Conservation (phyloP, 2,797 vertebrate species). For the Chelmon rostratus region DNA sequence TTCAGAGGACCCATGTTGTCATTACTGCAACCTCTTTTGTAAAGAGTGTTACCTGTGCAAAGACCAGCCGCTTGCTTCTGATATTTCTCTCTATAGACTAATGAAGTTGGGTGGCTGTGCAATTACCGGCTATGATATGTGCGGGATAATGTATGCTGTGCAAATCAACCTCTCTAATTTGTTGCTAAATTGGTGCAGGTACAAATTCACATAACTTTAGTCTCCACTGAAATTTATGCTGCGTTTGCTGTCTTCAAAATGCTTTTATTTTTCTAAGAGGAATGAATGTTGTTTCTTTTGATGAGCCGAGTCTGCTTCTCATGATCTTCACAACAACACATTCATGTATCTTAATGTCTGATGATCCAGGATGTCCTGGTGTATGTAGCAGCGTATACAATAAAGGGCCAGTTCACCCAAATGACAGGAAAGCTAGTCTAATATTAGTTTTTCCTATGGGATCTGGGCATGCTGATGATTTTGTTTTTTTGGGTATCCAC, state of each 20-base stretch:
- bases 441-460: not conserved
- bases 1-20: constrained; percentile 65
- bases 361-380: too few relatives aligned
- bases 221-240: not conserved
- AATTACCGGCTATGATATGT: constrained; percentile 57
- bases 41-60: constrained; percentile 62
- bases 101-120: constrained; percentile 50
- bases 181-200: constrained; percentile 29
- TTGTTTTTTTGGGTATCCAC: constrained; percentile 7
- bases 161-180: constrained; percentile 56
- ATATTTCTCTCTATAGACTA: constrained; percentile 51
- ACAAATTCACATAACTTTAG: constrained; percentile 9
- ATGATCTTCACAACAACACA: too few relatives aligned
- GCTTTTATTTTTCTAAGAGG: not conserved
- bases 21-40: constrained; percentile 72
- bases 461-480: not conserved
- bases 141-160: constrained; percentile 40
- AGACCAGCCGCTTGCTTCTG: constrained; percentile 51
- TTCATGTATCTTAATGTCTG: too few relatives aligned
- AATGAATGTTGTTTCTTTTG: constrained; percentile 10
- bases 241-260: constrained; percentile 13
- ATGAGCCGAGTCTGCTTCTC: constrained; percentile 22
- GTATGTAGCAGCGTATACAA: not conserved
- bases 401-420: not conserved
- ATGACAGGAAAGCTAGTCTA: not conserved